Evolutionary conservation across 1,140 invertebrate species (phyloP), one percentile per base, ranked within the genome.

Genomic region (Trypoxylus dichotomus): DNA sequence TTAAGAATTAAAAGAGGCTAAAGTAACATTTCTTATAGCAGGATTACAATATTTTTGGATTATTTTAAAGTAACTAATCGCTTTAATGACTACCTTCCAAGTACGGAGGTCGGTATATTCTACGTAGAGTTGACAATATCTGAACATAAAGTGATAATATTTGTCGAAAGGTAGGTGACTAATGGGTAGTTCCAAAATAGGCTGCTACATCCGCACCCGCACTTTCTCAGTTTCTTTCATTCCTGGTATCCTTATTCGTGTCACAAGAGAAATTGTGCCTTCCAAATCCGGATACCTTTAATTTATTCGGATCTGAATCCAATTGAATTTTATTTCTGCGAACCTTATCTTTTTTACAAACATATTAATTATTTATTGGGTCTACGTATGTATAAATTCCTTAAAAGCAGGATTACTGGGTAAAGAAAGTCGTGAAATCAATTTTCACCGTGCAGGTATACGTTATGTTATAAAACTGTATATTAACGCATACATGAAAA

Each of bases 181-280:
- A 27, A 27, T 68, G 10, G 21, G 11, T 27, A 5, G 15, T 68
- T 24, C 8, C 25, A 27, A 27, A 68, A 68, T 27, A 27, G 13
- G 24, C 3, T 25, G n/a, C 13, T 54, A 54, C 15, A 1, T 68
- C 19, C 60, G 1, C 60, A 29, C 60, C 60, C 60, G 27, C 60
- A 54, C 47, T 54, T 54, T 54, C 47, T 54, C 47, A 54, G 47
- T 27, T 68, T 24, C 60, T 68, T 68, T 29, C 21, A 27, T 68
- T 68, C 60, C 24, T 24, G 27, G 60, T 68, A 68, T 68, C 24
- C 60, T 1, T 68, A 68, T 25, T 68, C 60, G 60, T 68, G 60
- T 68, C 60, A 68, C 11, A 27, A 68, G 60, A 68, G 60, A 68
- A 68, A 68, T 68, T 68, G 8, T 13, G 21, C 24, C 60, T 25